A percentile compares a stretch with the other conserved stretches of the same genome.
These are phyloP conservation scores for Rambutsinella grinnellia DNA, from an alignment of 2,888 invertebrate species.

Conservation along the genomic window DNA sequence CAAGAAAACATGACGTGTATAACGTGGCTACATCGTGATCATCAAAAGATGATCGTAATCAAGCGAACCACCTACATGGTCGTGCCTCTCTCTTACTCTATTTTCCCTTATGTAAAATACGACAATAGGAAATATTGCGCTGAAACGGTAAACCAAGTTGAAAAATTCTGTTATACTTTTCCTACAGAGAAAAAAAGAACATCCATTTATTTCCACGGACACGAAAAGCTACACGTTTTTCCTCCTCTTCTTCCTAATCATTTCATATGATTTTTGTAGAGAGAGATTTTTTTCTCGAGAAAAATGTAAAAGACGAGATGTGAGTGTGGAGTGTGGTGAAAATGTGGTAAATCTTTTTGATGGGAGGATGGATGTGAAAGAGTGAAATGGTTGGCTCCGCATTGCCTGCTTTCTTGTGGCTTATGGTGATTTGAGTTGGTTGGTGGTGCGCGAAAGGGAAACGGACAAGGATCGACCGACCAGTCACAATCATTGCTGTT, in stretches of 20 bases:
- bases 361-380: neutral
- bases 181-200: no score
- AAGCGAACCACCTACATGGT: neutral
- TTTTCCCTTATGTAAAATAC: no score
- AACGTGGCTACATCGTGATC: neutral
- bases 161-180: neutral
- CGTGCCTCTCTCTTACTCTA: no score
- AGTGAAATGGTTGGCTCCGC: neutral
- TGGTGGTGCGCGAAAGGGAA: neutral
- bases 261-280: neutral
- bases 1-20: neutral
- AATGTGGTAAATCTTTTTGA: neutral
- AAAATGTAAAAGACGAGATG: neutral
- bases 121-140: no score
- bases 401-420: neutral
- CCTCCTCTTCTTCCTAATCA: no score
- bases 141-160: neutral
- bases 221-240: neutral
- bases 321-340: neutral
- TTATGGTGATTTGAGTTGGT: neutral
- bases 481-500: neutral
- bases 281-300: no score
- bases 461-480: neutral
- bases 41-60: neutral
- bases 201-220: neutral